Conservation (phyloP, 2,888 invertebrate species). For the Eledone cirrhosa region DNA sequence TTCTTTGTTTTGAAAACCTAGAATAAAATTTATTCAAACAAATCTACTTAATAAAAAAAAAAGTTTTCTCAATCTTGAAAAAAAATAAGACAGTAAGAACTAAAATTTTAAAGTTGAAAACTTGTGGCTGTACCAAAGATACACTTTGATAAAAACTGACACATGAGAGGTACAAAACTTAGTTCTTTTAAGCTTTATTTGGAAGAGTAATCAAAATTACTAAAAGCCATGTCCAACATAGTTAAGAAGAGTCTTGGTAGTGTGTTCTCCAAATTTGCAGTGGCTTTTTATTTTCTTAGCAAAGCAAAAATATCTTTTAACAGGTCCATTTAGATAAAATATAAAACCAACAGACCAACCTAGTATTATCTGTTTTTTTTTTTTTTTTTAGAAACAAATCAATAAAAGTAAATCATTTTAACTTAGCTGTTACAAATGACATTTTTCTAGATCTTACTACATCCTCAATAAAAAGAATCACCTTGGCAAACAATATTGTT, state of each 20-base stretch:
- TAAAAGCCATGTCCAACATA: background rate
- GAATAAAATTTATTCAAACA: too few species aligned
- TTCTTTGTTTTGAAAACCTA: too few species aligned
- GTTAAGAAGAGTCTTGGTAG: background rate
- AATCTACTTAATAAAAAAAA: too few species aligned
- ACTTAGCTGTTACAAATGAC: too few species aligned
- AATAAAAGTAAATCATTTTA: too few species aligned
- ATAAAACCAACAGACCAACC: slow-evolving; percentile 7
- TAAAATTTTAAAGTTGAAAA: too few species aligned
- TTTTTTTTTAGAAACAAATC: background rate
- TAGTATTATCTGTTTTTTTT: background rate
- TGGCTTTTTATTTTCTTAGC: background rate
- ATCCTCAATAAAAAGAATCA: too few species aligned
- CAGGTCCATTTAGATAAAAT: background rate
- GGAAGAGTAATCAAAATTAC: background rate
- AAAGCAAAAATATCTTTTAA: slow-evolving; percentile 10
- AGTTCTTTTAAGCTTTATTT: slow-evolving; percentile 15
- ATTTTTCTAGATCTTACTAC: too few species aligned
- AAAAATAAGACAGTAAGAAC: too few species aligned
- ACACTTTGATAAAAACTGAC: background rate
- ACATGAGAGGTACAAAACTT: background rate
- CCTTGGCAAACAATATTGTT: too few species aligned
- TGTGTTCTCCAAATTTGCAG: background rate
- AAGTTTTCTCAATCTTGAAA: too few species aligned
- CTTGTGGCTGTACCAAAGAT: too few species aligned